Conservation (phyloP, 2,888 invertebrate genomes). For the Metellina segmentata region DNA sequence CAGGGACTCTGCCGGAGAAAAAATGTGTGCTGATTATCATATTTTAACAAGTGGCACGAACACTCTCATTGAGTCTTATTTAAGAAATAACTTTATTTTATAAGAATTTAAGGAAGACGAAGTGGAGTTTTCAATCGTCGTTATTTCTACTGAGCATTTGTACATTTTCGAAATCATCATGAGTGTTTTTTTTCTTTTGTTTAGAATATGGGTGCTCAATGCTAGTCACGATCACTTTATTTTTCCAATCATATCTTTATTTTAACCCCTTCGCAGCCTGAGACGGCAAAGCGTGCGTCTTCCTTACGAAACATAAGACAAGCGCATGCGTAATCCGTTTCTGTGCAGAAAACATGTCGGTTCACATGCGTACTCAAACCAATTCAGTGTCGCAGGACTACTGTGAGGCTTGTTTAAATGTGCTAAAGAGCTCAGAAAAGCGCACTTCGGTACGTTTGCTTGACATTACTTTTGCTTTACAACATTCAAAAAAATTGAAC, state of each 20-base stretch:
- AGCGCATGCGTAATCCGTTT: no score
- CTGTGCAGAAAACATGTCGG: no score
- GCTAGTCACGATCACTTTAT: slow-evolving; percentile 39
- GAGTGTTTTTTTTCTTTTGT: slow-evolving; percentile 13
- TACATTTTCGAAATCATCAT: slow-evolving; percentile 42
- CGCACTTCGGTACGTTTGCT: no score
- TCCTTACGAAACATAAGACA: neutral
- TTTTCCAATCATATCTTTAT: neutral
- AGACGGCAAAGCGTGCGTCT: neutral
- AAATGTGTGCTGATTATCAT: slow-evolving; percentile 9
- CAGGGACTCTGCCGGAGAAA: neutral
- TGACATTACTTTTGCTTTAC: no score
- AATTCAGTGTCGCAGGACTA: no score
- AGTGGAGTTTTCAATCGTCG: slow-evolving; percentile 2
- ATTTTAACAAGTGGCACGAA: slow-evolving; percentile 33
- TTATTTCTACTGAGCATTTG: slow-evolving; percentile 53
- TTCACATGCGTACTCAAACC: no score
- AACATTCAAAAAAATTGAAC: no score
- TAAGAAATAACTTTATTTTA: slow-evolving; percentile 50
- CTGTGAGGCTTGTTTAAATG: no score
- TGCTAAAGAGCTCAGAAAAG: no score
- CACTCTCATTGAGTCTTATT: neutral
- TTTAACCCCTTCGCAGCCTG: slow-evolving; percentile 25
- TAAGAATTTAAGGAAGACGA: slow-evolving; percentile 29
- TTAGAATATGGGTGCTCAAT: slow-evolving; percentile 55